phyloP scores from a whole-genome alignment of 2,888 invertebrate genomes.

The Aplocera efformata region DNA sequence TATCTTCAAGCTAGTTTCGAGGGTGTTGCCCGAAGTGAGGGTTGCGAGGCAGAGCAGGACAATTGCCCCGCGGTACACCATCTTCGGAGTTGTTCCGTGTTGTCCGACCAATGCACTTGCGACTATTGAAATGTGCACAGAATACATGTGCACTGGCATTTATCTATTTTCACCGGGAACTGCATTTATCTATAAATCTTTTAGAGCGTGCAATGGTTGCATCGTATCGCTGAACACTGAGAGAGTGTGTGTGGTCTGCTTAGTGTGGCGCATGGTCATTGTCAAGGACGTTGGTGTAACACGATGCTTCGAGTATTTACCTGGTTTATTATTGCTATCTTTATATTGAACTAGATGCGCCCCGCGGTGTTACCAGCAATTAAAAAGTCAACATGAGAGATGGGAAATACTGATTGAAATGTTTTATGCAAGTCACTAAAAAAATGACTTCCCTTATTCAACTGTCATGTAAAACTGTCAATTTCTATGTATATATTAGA shows the following conservation, averaged over 20 bases:
- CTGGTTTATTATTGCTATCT: constrained; percentile 13
- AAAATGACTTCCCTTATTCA: too few relatives aligned
- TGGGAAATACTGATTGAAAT: too few relatives aligned
- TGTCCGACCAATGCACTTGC: constrained; percentile 68
- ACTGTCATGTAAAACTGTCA: too few relatives aligned
- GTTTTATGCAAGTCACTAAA: too few relatives aligned
- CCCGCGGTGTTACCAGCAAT: too few relatives aligned
- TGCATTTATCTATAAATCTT: constrained; percentile 80
- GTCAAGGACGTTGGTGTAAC: constrained; percentile 48
- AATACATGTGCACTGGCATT: constrained; percentile 75
- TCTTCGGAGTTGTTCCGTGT: constrained; percentile 39
- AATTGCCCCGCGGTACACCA: constrained; percentile 66
- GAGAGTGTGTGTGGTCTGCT: constrained; percentile 43
- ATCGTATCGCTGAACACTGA: constrained; percentile 74
- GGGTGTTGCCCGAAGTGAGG: constrained; percentile 57
- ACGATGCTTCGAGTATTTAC: constrained; percentile 30
- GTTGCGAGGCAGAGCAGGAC: constrained; percentile 65
- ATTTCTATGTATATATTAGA: too few relatives aligned
- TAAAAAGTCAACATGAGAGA: too few relatives aligned
- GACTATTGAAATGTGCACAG: constrained; percentile 76
- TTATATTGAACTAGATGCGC: too few relatives aligned
- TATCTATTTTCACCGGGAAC: constrained; percentile 81
- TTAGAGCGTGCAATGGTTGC: constrained; percentile 81
- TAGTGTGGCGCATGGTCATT: constrained; percentile 41
- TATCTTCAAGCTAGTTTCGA: constrained; percentile 69